phyloP scores from a whole-genome alignment of 2,113 vertebrate species.

The Chionodraco myersi region DNA sequence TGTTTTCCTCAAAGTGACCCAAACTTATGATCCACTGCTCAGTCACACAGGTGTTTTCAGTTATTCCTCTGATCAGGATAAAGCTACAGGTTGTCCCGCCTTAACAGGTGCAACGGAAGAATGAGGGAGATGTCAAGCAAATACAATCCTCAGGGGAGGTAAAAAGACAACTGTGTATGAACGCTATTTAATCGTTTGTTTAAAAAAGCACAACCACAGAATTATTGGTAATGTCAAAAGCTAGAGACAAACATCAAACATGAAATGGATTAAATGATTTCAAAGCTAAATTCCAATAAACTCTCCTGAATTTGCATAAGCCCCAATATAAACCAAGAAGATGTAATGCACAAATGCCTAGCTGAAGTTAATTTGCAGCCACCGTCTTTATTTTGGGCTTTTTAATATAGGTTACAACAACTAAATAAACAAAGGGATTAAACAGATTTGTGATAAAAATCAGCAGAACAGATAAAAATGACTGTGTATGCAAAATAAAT shows the following conservation, averaged over 20 bases:
- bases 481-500: not conserved
- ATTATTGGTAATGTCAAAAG: conserved; percentile 15
- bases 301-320: conserved; percentile 36
- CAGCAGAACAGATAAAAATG: not conserved
- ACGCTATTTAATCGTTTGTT: not conserved
- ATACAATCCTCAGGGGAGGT: not conserved
- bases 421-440: not conserved
- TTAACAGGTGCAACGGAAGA: too few relatives aligned
- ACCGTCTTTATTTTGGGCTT: not conserved
- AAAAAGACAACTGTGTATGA: not conserved
- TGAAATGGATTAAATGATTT: conserved; percentile 39
- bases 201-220: not conserved
- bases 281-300: conserved; percentile 37
- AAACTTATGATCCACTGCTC: not conserved
- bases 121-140: not conserved
- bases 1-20: not conserved
- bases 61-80: not conserved
- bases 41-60: not conserved
- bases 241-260: conserved; percentile 35
- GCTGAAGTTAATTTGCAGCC: not conserved
- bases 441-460: not conserved
- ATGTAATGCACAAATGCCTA: not conserved
- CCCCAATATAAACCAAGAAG: conserved; percentile 8
- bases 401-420: not conserved
- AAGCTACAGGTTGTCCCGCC: not conserved